phyloP scores from a whole-genome alignment of 2,888 invertebrate genomes.

The Merodon equestris region DNA sequence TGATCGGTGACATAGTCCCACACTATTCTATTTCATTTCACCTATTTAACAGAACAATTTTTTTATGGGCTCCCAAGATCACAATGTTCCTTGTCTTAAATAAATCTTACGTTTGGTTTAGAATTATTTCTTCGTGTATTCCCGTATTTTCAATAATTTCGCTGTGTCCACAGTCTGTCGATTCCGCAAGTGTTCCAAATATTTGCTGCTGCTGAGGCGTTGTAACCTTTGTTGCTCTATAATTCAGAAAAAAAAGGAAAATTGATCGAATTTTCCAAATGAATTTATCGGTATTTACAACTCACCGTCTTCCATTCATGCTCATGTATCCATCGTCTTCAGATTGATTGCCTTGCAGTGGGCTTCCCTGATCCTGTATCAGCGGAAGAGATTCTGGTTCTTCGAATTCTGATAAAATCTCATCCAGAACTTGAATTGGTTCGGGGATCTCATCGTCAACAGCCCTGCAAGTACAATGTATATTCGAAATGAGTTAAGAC shows the following conservation, averaged over 20 bases:
- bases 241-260: neutral
- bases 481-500: too few species aligned
- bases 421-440: slow-evolving; percentile 92
- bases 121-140: slow-evolving; percentile 34
- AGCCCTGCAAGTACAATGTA: slow-evolving; percentile 13
- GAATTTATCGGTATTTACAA: neutral
- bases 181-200: slow-evolving; percentile 58
- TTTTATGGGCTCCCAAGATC: too few species aligned
- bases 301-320: slow-evolving; percentile 89
- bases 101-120: neutral
- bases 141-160: slow-evolving; percentile 42
- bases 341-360: slow-evolving; percentile 90
- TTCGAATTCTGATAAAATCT: slow-evolving; percentile 94
- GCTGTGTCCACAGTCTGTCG: slow-evolving; percentile 51
- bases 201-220: slow-evolving; percentile 56
- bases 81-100: too few species aligned
- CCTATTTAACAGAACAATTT: too few species aligned
- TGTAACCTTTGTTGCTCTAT: slow-evolving; percentile 53
- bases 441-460: slow-evolving; percentile 90
- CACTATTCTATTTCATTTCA: too few species aligned
- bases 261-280: neutral
- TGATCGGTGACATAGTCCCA: too few species aligned
- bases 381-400: slow-evolving; percentile 80
- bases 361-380: slow-evolving; percentile 82
- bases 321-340: slow-evolving; percentile 96